phyloP scores from a whole-genome alignment of 2,113 vertebrate species.

The Pholis gunnellus region DNA sequence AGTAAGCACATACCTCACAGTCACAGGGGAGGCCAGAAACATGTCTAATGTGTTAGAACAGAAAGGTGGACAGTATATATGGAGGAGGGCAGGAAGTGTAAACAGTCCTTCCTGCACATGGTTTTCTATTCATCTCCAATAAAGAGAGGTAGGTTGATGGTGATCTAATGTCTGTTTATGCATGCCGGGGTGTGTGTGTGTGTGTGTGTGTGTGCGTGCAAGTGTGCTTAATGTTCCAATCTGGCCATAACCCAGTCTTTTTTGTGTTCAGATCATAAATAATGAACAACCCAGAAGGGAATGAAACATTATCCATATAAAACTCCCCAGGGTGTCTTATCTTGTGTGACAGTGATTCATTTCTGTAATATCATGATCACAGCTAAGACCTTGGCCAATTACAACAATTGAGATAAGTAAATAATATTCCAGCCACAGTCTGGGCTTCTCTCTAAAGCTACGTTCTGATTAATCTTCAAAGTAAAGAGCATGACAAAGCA shows the following conservation, averaged over 20 bases:
- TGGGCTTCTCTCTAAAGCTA: constrained; percentile 48
- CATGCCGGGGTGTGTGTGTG: constrained; percentile 27
- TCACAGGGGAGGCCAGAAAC: constrained; percentile 65
- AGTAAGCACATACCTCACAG: constrained; percentile 78
- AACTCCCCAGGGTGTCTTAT: constrained; percentile 70
- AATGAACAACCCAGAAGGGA: constrained; percentile 62
- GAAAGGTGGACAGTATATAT: constrained; percentile 57
- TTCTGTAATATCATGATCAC: constrained; percentile 65
- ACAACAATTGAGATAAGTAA: constrained; percentile 53
- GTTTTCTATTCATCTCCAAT: constrained; percentile 45
- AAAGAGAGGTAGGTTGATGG: constrained; percentile 51
- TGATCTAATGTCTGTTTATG: constrained; percentile 66
- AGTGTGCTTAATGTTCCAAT: constrained; percentile 53
- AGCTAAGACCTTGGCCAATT: constrained; percentile 57
- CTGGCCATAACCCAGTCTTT: constrained; percentile 56
- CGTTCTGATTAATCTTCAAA: constrained; percentile 66
- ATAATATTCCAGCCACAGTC: constrained; percentile 53
- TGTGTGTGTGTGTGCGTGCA: neutral
- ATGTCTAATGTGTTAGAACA: constrained; percentile 62
- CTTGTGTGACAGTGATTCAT: constrained; percentile 66
- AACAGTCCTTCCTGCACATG: constrained; percentile 61
- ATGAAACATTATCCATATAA: constrained; percentile 70
- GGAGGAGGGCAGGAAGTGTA: constrained; percentile 64
- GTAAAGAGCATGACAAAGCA: constrained; percentile 51
- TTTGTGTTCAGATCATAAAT: constrained; percentile 70